phyloP scores from a whole-genome alignment of 2,797 vertebrate genomes.

The Acanthiza pusilla region DNA sequence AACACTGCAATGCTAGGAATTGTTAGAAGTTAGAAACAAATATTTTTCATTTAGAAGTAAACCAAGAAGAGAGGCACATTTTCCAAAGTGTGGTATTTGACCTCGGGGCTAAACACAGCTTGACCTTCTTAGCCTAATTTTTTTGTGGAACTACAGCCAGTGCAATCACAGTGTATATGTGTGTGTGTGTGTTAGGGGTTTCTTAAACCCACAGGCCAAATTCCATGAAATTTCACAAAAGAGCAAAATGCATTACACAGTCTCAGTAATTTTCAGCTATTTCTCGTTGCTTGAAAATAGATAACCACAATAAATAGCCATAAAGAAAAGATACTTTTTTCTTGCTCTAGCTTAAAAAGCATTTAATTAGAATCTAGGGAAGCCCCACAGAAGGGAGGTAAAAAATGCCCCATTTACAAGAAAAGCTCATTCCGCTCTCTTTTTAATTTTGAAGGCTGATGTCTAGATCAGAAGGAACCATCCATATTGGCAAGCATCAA shows the following conservation, averaged over 20 bases:
- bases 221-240: background rate
- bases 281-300: slow-evolving; percentile 1
- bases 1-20: background rate
- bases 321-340: background rate
- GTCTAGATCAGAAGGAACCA: background rate
- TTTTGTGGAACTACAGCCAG: background rate
- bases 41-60: background rate
- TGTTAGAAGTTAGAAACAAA: background rate
- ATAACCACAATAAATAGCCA: background rate
- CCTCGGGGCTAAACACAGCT: background rate
- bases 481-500: background rate
- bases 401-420: background rate
- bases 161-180: background rate
- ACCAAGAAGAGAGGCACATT: background rate
- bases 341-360: background rate
- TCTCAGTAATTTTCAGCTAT: background rate
- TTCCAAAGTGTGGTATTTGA: background rate
- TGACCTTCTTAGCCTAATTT: background rate
- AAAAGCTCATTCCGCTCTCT: background rate
- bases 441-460: background rate
- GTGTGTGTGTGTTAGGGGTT: background rate
- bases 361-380: background rate
- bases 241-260: background rate
- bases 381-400: background rate
- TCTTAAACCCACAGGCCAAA: background rate